These are phyloP conservation scores for Austrolebias charrua DNA, from an alignment of 2,797 vertebrate species.

Conservation along the genomic window DNA sequence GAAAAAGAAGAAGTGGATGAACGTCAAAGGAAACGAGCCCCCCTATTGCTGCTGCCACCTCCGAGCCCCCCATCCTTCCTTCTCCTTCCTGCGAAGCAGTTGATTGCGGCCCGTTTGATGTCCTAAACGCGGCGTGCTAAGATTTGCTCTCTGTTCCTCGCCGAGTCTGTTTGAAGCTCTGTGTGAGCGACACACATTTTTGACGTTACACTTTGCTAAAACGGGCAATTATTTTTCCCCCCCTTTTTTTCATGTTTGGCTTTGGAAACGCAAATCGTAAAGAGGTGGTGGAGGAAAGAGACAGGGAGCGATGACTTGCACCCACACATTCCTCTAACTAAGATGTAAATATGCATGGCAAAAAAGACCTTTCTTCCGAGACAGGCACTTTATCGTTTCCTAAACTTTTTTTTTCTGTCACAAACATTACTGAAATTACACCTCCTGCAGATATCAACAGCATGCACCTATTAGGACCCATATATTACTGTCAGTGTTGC, in stretches of 20 bases:
- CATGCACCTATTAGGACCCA: slow-evolving; percentile 77
- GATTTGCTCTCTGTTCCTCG: slow-evolving; percentile 79
- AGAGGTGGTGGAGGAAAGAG: slow-evolving; percentile 61
- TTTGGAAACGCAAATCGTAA: slow-evolving; percentile 61
- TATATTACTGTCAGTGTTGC: slow-evolving; percentile 75
- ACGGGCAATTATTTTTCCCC: slow-evolving; percentile 77
- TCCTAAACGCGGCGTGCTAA: slow-evolving; percentile 81
- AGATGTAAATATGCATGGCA: slow-evolving; percentile 74
- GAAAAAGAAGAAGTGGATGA: slow-evolving; percentile 63
- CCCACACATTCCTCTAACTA: slow-evolving; percentile 72
- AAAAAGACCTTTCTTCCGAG: slow-evolving; percentile 69
- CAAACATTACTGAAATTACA: slow-evolving; percentile 72
- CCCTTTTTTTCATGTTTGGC: slow-evolving; percentile 66
- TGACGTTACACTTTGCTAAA: slow-evolving; percentile 79
- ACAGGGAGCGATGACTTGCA: slow-evolving; percentile 67
- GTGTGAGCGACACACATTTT: slow-evolving; percentile 78
- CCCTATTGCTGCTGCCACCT: slow-evolving; percentile 48
- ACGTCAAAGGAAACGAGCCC: slow-evolving; percentile 72
- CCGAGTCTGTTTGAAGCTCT: slow-evolving; percentile 77
- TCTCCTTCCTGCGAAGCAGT: slow-evolving; percentile 64
- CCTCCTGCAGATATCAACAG: slow-evolving; percentile 72
- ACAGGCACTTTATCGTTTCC: slow-evolving; percentile 69
- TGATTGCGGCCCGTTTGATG: slow-evolving; percentile 83
- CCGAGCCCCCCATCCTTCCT: slow-evolving; percentile 45
- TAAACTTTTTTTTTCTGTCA: slow-evolving; percentile 72